phyloP scores from a whole-genome alignment of 2,888 invertebrate genomes.

The Masnerella sp. region DNA sequence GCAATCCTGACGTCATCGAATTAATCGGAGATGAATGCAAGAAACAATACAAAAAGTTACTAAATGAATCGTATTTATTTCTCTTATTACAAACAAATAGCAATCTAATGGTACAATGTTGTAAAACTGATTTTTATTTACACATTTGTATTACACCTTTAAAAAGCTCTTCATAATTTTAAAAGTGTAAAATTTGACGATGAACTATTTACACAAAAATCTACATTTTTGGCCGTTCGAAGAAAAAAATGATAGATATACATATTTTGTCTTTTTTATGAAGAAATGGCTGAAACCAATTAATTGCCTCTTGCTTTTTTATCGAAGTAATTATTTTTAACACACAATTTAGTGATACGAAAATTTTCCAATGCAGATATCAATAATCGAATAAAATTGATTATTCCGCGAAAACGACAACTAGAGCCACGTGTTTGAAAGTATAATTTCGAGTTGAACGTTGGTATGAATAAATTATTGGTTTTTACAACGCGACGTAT shows the following conservation, averaged over 20 bases:
- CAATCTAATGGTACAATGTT: constrained; percentile 6
- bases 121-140: no score
- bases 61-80: constrained; percentile 42
- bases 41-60: background rate
- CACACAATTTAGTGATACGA: no score
- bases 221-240: constrained; percentile 15
- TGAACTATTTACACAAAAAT: constrained; percentile 22
- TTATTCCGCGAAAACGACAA: constrained; percentile 3
- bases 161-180: background rate
- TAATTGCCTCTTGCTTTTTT: background rate
- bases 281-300: no score
- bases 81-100: constrained; percentile 23
- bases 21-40: background rate
- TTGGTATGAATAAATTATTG: constrained; percentile 5
- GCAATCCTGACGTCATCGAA: constrained; percentile 18
- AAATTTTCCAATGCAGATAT: no score
- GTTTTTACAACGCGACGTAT: constrained; percentile 11
- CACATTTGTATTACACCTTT: no score
- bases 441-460: constrained; percentile 6
- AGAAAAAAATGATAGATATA: no score
- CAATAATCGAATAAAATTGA: constrained; percentile 3
- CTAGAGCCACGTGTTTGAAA: background rate
- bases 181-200: no score
- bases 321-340: background rate
- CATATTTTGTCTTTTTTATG: no score